Evolutionary conservation across 2,113 vertebrate genomes (phyloP).

Genomic region (Xiphophorus couchianus): DNA sequence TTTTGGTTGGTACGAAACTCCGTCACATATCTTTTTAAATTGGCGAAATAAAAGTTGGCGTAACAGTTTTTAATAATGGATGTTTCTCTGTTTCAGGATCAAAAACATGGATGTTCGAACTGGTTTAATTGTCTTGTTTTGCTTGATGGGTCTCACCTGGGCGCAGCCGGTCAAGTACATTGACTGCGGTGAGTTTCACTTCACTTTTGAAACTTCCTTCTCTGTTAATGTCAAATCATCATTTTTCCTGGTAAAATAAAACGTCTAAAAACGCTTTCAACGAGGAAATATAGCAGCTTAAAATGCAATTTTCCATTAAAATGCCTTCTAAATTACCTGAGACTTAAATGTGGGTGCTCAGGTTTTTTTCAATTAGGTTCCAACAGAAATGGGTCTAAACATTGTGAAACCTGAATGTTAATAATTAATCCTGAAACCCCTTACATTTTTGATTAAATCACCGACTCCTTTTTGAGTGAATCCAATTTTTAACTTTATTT

Average conservation of each 20-base stretch:
- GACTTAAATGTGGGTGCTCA: background rate
- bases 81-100: constrained; percentile 5
- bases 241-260: background rate
- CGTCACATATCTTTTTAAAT: background rate
- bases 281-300: too few relatives aligned
- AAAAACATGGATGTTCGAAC: constrained; percentile 67
- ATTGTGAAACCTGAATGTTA: too few relatives aligned
- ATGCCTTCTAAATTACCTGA: too few relatives aligned
- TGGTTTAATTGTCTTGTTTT: constrained; percentile 52
- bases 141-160: constrained; percentile 64
- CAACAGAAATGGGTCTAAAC: background rate
- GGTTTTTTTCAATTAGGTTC: background rate
- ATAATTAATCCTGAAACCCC: too few relatives aligned
- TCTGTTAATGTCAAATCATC: background rate
- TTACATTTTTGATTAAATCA: too few relatives aligned
- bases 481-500: too few relatives aligned
- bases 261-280: background rate
- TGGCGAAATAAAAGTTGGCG: background rate
- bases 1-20: background rate
- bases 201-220: background rate
- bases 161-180: constrained; percentile 78
- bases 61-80: background rate
- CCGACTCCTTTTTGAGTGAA: too few relatives aligned
- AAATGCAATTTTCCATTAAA: background rate
- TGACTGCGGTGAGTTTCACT: constrained; percentile 82